These are phyloP conservation scores for Callionymus lyra DNA, from an alignment of 2,113 vertebrate species.

Conservation along the genomic window DNA sequence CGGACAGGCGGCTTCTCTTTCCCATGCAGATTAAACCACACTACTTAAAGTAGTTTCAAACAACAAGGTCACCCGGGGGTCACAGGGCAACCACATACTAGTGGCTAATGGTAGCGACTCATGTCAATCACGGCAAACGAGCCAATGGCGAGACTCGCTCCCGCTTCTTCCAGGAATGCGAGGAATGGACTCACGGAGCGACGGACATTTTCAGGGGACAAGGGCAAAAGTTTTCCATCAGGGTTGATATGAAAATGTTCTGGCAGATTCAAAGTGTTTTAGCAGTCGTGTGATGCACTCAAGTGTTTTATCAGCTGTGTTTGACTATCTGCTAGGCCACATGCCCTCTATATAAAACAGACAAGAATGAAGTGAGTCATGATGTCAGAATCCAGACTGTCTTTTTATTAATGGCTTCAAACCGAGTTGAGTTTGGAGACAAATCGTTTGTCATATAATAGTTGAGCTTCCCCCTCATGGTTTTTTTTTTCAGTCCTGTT, in stretches of 20 bases:
- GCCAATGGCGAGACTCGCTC: constrained; percentile 53
- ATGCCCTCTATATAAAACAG: constrained; percentile 7
- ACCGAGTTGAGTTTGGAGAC: constrained; percentile 13
- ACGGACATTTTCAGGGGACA: constrained; percentile 20
- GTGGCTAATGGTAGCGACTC: constrained; percentile 75
- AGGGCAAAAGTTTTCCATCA: constrained; percentile 15
- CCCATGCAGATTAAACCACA: constrained; percentile 70
- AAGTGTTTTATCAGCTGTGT: constrained; percentile 3
- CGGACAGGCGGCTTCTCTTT: constrained; percentile 48
- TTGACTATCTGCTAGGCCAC: background rate
- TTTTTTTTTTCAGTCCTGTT: constrained; percentile 14
- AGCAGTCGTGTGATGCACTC: background rate
- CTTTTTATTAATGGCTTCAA: constrained; percentile 26
- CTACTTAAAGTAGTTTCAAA: constrained; percentile 68
- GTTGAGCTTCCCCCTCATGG: constrained; percentile 4
- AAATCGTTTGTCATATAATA: constrained; percentile 20
- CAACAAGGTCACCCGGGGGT: constrained; percentile 60
- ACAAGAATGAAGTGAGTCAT: constrained; percentile 16
- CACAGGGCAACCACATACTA: constrained; percentile 71
- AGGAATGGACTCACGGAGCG: constrained; percentile 59
- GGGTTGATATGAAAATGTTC: constrained; percentile 10
- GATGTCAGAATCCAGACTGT: constrained; percentile 10
- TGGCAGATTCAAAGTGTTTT: constrained; percentile 8
- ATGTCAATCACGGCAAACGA: constrained; percentile 74
- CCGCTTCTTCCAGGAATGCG: constrained; percentile 61